Evolutionary conservation across 2,888 invertebrate genomes (phyloP), one percentile per base, ranked within the genome.

Genomic region (Drosophila monieri): DNA sequence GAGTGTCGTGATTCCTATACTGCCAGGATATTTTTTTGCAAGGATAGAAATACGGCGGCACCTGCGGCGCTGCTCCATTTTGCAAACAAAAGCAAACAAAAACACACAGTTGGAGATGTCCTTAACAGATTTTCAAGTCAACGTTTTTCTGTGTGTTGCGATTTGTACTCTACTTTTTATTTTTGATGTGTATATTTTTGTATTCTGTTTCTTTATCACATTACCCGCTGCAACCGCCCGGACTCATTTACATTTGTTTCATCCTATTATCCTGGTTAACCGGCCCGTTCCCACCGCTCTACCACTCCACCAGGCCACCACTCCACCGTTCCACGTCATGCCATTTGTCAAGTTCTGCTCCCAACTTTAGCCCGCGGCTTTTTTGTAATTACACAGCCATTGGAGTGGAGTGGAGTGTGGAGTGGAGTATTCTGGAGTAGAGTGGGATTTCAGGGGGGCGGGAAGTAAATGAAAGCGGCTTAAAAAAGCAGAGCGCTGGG

Each of bases 231-330:
- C 66, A 35, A 21, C 35, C 27, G 25, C 68, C 57, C 77, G 52
- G 64, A 72, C 61, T 72, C 81, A 75, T 75, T 83, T 86, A 80
- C 87, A 84, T 88, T 88, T 84, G 83, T 69, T 81, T 85, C 85
- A 78, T 86, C 73, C 81, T 77, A 84, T 86, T 88, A 84, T 84
- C 83, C 81, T 73, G 83, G 88, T 84, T 84, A 84, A 84, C 83
- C 83, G 80, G 72, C 73, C 72, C 73, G 68, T 53, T 67, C 70
- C 27, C 61, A 35, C n/a, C n/a, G 53, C 48, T 55, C 27, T 9
- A 27, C 8, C 15, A 51, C 48, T 56, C 41, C 25, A 21, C 27
- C n/a, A 25, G 21, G 52, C 27, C 65, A 21, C 27, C 10, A 21
- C 27, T 55, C 27, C 9, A 27, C 9, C 15, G 53, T 47, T 55